A percentile compares a stretch with the other conserved stretches of the same genome.
Evolutionary conservation across 2,888 invertebrate species (phyloP).

Genomic region (Agonum fuliginosum): DNA sequence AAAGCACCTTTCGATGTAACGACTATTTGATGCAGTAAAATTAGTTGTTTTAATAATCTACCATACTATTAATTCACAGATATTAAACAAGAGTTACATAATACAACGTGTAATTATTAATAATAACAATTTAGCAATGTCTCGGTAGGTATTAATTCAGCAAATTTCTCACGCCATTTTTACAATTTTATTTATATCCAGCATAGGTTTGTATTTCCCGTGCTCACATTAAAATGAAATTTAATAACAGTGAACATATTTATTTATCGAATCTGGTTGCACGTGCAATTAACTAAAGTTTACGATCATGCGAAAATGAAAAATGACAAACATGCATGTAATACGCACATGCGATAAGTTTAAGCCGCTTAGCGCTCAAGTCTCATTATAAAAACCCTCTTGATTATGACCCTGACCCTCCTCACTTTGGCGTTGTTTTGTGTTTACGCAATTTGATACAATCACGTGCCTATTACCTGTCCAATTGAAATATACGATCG

Average conservation of each 20-base stretch:
- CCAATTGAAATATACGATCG: constrained; percentile 53
- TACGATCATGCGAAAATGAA: constrained; percentile 1
- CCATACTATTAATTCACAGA: too few relatives aligned
- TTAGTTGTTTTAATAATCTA: too few relatives aligned
- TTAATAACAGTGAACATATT: constrained; percentile 30
- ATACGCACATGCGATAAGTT: constrained; percentile 14
- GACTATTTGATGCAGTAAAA: too few relatives aligned
- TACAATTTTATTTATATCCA: constrained; percentile 12
- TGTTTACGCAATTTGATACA: constrained; percentile 53
- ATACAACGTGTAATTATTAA: too few relatives aligned
- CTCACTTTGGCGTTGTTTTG: constrained; percentile 41
- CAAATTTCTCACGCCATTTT: constrained; percentile 3
- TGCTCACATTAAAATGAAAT: constrained; percentile 9
- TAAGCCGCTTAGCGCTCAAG: too few relatives aligned
- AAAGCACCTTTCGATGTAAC: too few relatives aligned
- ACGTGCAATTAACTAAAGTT: constrained; percentile 8
- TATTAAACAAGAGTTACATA: too few relatives aligned
- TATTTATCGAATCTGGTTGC: constrained; percentile 11
- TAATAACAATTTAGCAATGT: too few relatives aligned
- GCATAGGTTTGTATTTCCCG: too few relatives aligned
- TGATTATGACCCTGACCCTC: constrained; percentile 46
- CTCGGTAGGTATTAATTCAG: too few relatives aligned
- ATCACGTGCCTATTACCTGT: constrained; percentile 52
- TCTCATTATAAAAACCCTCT: too few relatives aligned
- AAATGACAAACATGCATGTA: not conserved